These are phyloP conservation scores for Pristionchus fissidentatus DNA, from an alignment of 2,888 invertebrate genomes.

Conservation along the genomic window DNA sequence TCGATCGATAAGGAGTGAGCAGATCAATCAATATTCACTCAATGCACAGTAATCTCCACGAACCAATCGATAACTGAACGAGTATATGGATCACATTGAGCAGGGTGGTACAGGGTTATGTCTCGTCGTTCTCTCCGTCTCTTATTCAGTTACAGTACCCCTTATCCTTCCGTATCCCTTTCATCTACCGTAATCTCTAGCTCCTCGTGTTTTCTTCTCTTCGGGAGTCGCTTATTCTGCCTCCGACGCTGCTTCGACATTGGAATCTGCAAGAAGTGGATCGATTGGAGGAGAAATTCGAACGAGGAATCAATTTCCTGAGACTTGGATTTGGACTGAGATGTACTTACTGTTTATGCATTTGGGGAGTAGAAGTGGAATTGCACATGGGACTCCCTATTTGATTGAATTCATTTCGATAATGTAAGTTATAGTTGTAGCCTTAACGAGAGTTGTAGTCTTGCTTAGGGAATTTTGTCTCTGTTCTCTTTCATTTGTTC, in stretches of 20 bases:
- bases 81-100: background rate
- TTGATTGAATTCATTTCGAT: too few relatives aligned
- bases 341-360: background rate
- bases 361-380: too few relatives aligned
- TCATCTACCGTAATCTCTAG: background rate
- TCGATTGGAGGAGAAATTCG: background rate
- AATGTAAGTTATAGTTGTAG: too few relatives aligned
- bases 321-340: conserved; percentile 54
- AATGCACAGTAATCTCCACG: background rate
- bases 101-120: too few relatives aligned
- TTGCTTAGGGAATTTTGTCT: too few relatives aligned
- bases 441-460: too few relatives aligned
- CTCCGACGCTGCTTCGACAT: background rate
- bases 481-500: too few relatives aligned
- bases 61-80: background rate
- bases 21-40: conserved; percentile 11
- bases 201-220: conserved; percentile 23
- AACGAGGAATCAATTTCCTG: conserved; percentile 49
- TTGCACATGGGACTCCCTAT: too few relatives aligned
- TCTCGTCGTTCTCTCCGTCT: conserved; percentile 14
- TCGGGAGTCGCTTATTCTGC: background rate
- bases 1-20: background rate
- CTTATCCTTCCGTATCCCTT: background rate
- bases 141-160: background rate
- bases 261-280: background rate